These are phyloP conservation scores for Hypanus sabinus DNA, from an alignment of 2,113 vertebrate species.

Conservation along the genomic window DNA sequence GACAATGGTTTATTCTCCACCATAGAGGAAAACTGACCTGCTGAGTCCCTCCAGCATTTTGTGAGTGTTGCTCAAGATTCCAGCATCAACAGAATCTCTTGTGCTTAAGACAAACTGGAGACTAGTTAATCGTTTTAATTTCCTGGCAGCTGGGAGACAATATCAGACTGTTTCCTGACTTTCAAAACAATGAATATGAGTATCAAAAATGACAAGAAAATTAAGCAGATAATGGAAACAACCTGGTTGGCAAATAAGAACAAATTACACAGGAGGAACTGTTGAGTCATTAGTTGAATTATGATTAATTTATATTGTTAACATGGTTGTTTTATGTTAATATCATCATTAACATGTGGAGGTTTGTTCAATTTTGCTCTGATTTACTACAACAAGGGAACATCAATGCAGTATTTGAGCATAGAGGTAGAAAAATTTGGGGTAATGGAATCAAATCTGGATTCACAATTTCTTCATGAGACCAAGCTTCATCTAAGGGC, in stretches of 20 bases:
- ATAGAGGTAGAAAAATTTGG: background rate
- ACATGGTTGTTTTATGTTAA: background rate
- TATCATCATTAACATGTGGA: background rate
- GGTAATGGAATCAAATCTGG: no score
- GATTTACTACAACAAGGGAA: background rate
- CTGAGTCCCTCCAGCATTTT: no score
- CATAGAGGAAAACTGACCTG: no score
- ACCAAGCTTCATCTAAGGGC: background rate
- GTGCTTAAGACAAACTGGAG: background rate
- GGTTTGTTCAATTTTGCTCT: background rate
- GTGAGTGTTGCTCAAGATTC: no score
- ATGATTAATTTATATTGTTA: background rate
- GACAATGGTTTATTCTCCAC: no score
- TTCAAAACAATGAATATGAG: background rate
- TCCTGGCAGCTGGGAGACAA: background rate
- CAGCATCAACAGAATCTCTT: no score
- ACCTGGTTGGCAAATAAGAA: background rate
- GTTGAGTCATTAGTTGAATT: background rate
- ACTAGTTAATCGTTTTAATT: background rate
- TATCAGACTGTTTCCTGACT: background rate
- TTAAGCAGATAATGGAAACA: background rate
- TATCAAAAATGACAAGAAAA: background rate
- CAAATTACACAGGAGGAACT: background rate
- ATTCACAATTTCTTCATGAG: background rate
- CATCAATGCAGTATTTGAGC: background rate